These are phyloP conservation scores for Petrosia ficiformis DNA, from an alignment of 37 sponge, comb jelly and placozoan species.

Conservation along the genomic window DNA sequence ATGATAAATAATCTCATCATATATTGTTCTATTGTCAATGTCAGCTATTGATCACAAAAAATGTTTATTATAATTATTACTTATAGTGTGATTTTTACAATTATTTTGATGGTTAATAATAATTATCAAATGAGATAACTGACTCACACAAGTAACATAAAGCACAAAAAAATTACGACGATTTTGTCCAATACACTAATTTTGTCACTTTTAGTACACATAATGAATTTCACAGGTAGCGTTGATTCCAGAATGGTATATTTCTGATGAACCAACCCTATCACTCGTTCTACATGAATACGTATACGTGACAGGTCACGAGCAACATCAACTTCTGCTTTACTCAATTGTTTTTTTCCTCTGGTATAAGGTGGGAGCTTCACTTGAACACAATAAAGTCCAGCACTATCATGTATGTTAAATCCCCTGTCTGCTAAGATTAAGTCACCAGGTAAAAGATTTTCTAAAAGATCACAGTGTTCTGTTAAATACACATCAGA, in stretches of 20 bases:
- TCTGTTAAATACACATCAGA: constrained; percentile 39
- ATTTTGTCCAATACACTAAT: constrained; percentile 49
- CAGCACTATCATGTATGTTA: constrained; percentile 35
- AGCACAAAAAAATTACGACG: constrained; percentile 48
- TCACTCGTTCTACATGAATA: constrained; percentile 70
- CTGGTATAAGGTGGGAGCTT: constrained; percentile 48
- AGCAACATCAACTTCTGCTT: constrained; percentile 41
- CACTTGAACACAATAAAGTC: constrained; percentile 41
- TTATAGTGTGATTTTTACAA: no score
- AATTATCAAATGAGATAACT: constrained; percentile 35
- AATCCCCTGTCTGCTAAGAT: constrained; percentile 38
- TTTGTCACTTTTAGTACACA: constrained; percentile 17
- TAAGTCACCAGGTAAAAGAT: constrained; percentile 26
- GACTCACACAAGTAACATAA: constrained; percentile 53
- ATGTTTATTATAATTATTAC: no score
- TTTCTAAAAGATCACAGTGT: constrained; percentile 30
- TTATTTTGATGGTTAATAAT: neutral
- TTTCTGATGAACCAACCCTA: constrained; percentile 51
- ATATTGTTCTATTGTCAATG: no score
- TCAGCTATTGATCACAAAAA: no score
- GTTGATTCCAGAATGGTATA: constrained; percentile 47
- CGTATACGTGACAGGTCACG: constrained; percentile 39
- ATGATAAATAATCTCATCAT: no score
- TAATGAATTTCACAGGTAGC: constrained; percentile 51
- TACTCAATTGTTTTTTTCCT: constrained; percentile 62